These are phyloP conservation scores for Drosophila monieri DNA, from an alignment of 2,888 invertebrate species.

Conservation along the genomic window DNA sequence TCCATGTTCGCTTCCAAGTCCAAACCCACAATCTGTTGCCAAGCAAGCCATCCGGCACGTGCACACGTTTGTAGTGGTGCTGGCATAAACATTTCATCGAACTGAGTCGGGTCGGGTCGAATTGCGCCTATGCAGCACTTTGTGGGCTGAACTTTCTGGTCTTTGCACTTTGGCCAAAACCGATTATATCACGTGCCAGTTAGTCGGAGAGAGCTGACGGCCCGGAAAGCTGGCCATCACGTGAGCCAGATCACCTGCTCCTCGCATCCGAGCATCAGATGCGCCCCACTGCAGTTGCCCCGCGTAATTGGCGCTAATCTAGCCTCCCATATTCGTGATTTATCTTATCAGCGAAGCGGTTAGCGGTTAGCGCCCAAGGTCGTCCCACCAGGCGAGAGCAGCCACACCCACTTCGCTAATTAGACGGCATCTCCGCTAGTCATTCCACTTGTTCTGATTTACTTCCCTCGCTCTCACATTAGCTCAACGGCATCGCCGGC, in stretches of 20 bases:
- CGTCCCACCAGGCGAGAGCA: constrained; percentile 17
- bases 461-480: constrained; percentile 12
- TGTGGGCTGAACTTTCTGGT: constrained; percentile 22
- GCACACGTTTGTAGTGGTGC: constrained; percentile 60
- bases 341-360: constrained; percentile 32
- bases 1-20: constrained; percentile 14
- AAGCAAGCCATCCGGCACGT: constrained; percentile 59
- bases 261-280: constrained; percentile 3
- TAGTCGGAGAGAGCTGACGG: background rate
- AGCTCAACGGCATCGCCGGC: background rate
- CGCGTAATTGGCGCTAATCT: constrained; percentile 36
- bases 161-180: constrained; percentile 29
- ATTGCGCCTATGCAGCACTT: constrained; percentile 24
- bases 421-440: constrained; percentile 15
- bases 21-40: constrained; percentile 47
- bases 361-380: constrained; percentile 22
- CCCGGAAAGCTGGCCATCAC: constrained; percentile 34
- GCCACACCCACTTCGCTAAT: constrained; percentile 37
- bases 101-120: constrained; percentile 3
- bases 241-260: constrained; percentile 33
- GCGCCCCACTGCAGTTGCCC: constrained; percentile 16
- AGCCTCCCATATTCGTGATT: constrained; percentile 12
- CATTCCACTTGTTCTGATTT: constrained; percentile 21
- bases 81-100: constrained; percentile 4
- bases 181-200: constrained; percentile 56